Conservation (phyloP, 2,113 vertebrate species). For the Dipodomys merriami region DNA sequence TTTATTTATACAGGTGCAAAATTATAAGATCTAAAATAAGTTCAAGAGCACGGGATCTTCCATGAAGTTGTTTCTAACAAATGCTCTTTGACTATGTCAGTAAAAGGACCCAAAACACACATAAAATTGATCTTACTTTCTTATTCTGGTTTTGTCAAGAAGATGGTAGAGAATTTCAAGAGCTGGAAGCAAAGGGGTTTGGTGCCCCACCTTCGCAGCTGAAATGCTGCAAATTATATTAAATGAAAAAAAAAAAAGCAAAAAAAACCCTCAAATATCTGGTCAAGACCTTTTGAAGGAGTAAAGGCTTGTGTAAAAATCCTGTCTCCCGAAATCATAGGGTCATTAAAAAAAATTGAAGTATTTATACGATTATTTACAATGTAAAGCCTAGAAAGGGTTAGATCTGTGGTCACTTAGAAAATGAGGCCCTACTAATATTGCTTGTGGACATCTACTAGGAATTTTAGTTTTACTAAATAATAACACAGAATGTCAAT, state of each 20-base stretch:
- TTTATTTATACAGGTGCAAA: constrained; percentile 62
- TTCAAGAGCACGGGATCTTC: constrained; percentile 45
- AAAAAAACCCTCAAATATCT: not conserved
- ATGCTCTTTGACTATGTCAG: constrained; percentile 52
- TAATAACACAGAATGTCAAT: constrained; percentile 39
- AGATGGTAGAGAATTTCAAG: constrained; percentile 43
- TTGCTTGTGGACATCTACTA: constrained; percentile 43
- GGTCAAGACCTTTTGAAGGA: constrained; percentile 33
- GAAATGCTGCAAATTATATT: constrained; percentile 64
- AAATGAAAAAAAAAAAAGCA: constrained; percentile 28
- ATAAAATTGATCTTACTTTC: constrained; percentile 17
- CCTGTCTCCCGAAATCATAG: constrained; percentile 16
- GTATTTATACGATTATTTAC: constrained; percentile 63
- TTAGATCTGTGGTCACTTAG: constrained; percentile 40
- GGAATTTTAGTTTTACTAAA: constrained; percentile 59
- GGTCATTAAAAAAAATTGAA: not conserved
- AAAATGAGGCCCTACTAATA: constrained; percentile 53
- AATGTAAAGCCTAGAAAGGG: constrained; percentile 56
- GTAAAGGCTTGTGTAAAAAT: constrained; percentile 60
- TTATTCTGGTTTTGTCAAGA: constrained; percentile 55
- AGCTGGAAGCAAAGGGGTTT: constrained; percentile 57
- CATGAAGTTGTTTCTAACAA: not conserved
- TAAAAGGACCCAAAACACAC: constrained; percentile 17
- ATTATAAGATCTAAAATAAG: constrained; percentile 59
- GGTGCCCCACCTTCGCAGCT: constrained; percentile 35